Percentiles rank a stretch among this genome's conserved stretches.
phyloP scores from a whole-genome alignment of 2,113 vertebrate species.

The Hippocampus guttulatus region DNA sequence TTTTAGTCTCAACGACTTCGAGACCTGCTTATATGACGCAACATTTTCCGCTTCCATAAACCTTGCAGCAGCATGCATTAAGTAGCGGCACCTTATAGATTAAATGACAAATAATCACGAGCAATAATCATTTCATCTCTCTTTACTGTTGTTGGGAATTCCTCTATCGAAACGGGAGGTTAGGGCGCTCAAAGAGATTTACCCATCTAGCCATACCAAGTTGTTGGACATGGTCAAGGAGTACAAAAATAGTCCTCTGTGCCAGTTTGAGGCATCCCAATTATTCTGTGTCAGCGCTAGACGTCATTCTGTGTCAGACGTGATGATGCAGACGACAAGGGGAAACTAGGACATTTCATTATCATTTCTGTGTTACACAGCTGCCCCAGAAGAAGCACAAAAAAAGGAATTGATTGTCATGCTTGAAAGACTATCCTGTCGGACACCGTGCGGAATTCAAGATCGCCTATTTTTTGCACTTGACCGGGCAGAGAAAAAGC shows the following conservation, averaged over 20 bases:
- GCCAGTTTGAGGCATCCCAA: not conserved
- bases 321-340: not conserved
- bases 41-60: no score
- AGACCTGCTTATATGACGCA: no score
- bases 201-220: not conserved
- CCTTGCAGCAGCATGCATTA: no score
- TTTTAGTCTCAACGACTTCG: no score
- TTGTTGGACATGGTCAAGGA: not conserved
- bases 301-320: not conserved
- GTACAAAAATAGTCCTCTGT: not conserved
- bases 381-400: not conserved
- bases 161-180: not conserved
- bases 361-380: not conserved
- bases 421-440: not conserved
- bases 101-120: no score
- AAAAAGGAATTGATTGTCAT: no score
- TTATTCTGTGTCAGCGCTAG: not conserved
- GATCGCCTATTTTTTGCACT: not conserved
- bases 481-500: not conserved
- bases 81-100: no score
- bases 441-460: not conserved
- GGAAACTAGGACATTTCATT: not conserved
- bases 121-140: no score
- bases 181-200: not conserved
- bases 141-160: no score